Evolutionary conservation across 2,888 invertebrate species (phyloP), one percentile per base, ranked within the genome.

Genomic region (Scelioninae gen. 1): DNA sequence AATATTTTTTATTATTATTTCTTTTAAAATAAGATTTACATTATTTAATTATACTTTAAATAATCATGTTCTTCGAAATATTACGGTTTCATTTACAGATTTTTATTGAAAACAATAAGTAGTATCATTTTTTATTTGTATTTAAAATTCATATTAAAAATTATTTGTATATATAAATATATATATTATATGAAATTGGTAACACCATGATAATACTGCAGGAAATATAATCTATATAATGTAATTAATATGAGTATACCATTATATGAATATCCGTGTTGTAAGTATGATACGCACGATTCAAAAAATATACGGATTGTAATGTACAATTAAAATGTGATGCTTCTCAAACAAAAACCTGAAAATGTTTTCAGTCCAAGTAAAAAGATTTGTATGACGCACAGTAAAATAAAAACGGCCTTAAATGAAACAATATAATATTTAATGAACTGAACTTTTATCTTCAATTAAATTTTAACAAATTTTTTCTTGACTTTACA

Each of bases 11-110:
- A 34, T 38, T 49, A 65, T 65, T 65, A 38, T 66, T 66, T 23
- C 8, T 29, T 40, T 62, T 62, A 62, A 62, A 62, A 62, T 56
- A 32, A 56, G 15, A 34, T 56, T 56, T 56, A 56, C 51, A 2
- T 23, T 4, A 23, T 23, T 23, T 23, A 23, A 23, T 23, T 23
- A 23, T 23, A 23, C 4, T 23, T 23, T 23, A 4, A 23, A 23
- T 4, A 23, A 23, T 23, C 23, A 23, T 23, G n/a, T 23, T 23
- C 4, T 1, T 23, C 23, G 1, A 23, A 23, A 23, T 23, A 23
- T 23, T 23, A 23, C 23, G 23, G 4, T 23, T 23, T 23, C 23
- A 23, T 23, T 23, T 23, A 23, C 23, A 23, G 23, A 23, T 23
- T 23, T 23, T 4, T 23, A 23, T 23, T 23, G 23, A 23, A 23